phyloP scores from a whole-genome alignment of 2,888 invertebrate genomes.

The Ceratothoa steindachneri region DNA sequence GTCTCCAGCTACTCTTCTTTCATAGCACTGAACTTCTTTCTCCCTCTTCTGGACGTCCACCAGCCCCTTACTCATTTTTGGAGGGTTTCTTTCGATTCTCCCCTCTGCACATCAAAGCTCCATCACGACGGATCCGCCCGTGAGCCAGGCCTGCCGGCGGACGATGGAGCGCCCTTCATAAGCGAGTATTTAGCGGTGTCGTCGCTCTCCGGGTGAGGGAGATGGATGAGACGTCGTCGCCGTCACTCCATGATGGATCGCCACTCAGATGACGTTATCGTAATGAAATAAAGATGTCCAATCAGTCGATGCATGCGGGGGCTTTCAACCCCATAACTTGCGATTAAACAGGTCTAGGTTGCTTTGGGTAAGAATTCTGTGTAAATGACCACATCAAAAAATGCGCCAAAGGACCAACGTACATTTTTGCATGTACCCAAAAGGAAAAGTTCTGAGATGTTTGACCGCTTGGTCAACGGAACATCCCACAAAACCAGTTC shows the following conservation, averaged over 20 bases:
- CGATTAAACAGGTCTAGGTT: too few relatives aligned
- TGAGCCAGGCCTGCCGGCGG: not conserved
- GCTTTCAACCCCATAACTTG: not conserved
- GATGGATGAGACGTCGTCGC: conserved; percentile 38
- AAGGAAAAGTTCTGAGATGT: too few relatives aligned
- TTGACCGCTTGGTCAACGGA: too few relatives aligned
- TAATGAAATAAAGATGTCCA: conserved; percentile 48
- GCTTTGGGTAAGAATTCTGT: too few relatives aligned
- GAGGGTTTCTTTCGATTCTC: not conserved
- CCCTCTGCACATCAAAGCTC: not conserved
- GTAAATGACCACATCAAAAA: too few relatives aligned
- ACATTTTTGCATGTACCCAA: too few relatives aligned
- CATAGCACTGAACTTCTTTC: too few relatives aligned
- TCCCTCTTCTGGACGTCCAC: too few relatives aligned
- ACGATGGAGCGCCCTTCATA: not conserved
- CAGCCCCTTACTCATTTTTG: not conserved
- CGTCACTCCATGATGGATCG: conserved; percentile 44
- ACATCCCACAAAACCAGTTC: too few relatives aligned
- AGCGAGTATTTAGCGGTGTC: conserved; percentile 13
- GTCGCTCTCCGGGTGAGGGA: not conserved
- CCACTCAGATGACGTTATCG: conserved; percentile 45
- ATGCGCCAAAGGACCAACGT: too few relatives aligned
- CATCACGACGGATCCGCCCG: not conserved
- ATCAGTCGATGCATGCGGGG: conserved; percentile 17
- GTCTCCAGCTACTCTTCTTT: too few relatives aligned